Conservation (phyloP, 2,797 vertebrate species). For the Tragelaphus oryx region DNA sequence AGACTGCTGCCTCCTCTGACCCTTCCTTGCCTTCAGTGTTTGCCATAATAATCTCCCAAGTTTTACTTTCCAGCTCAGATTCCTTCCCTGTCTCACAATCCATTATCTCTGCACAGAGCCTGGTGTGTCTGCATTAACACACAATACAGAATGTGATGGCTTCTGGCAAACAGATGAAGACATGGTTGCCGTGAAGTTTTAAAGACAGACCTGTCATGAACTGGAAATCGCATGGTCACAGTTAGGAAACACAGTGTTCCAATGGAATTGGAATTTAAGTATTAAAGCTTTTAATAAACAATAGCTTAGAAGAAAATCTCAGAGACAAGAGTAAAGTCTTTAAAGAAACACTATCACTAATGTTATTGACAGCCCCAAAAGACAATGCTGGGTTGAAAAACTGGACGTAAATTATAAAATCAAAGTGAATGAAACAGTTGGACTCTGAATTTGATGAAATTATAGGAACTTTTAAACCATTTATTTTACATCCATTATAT, state of each 20-base stretch:
- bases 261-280: background rate
- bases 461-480: background rate
- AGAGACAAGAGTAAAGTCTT: background rate
- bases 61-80: background rate
- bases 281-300: background rate
- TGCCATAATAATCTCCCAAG: background rate
- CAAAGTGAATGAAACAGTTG: background rate
- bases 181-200: background rate
- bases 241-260: background rate
- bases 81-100: background rate
- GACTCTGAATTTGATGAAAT: background rate
- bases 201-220: background rate
- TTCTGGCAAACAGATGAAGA: background rate
- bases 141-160: background rate
- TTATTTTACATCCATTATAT: background rate
- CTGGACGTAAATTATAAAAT: background rate
- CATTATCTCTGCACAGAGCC: background rate
- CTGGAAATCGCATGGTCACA: background rate
- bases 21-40: background rate
- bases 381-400: background rate
- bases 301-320: background rate
- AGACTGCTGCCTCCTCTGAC: background rate
- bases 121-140: background rate
- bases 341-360: background rate
- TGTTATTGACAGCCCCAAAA: background rate